These are phyloP conservation scores for Pheosia tremula DNA, from an alignment of 2,888 invertebrate genomes.

Conservation along the genomic window DNA sequence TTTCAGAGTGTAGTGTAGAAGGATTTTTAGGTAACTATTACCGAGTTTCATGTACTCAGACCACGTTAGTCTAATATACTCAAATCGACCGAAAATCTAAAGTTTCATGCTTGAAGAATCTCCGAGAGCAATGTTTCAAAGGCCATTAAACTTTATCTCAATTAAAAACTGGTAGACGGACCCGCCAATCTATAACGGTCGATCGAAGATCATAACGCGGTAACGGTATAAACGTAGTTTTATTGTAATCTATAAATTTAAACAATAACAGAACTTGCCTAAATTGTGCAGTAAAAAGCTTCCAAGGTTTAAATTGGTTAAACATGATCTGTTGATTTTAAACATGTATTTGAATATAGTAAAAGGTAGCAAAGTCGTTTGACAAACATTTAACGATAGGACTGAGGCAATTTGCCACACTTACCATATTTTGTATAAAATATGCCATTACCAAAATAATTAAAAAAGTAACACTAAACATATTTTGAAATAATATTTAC, in stretches of 20 bases:
- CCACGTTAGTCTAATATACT: not conserved
- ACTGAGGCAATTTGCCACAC: constrained; percentile 25
- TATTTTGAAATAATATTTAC: too few species aligned
- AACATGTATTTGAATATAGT: constrained; percentile 16
- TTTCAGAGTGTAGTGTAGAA: too few species aligned
- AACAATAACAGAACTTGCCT: constrained; percentile 26
- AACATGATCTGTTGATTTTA: constrained; percentile 9
- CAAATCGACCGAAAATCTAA: not conserved
- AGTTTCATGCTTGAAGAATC: constrained; percentile 12
- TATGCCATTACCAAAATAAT: constrained; percentile 29
- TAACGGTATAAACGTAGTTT: constrained; percentile 46
- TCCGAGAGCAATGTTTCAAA: constrained; percentile 33
- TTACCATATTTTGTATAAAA: constrained; percentile 32
- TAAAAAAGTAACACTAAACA: constrained; percentile 4
- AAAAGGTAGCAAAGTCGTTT: constrained; percentile 29
- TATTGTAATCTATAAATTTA: constrained; percentile 36
- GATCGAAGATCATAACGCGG: constrained; percentile 31
- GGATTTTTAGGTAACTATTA: too few species aligned
- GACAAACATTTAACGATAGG: constrained; percentile 24
- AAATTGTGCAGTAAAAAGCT: constrained; percentile 11
- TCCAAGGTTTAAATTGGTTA: constrained; percentile 4
- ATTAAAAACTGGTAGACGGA: constrained; percentile 49
- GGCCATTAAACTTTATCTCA: constrained; percentile 43
- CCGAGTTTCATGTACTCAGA: too few species aligned
- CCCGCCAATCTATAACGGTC: constrained; percentile 44